Conservation (phyloP, 2,797 vertebrate species). For the Morus bassanus region DNA sequence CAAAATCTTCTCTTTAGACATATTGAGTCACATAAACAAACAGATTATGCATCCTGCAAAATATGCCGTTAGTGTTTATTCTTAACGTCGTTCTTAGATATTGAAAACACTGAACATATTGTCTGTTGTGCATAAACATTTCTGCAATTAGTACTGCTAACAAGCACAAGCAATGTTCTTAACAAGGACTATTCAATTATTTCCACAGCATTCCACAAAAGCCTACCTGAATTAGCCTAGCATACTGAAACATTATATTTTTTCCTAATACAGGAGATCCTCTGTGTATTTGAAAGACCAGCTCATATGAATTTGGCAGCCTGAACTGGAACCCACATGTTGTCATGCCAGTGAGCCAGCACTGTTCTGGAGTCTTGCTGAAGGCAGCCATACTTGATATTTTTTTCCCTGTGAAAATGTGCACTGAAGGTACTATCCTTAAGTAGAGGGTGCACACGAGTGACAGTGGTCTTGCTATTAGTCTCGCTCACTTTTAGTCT, state of each 20-base stretch:
- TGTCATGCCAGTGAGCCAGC: background rate
- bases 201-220: background rate
- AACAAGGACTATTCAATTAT: background rate
- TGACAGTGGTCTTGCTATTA: background rate
- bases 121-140: background rate
- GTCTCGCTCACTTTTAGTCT: background rate
- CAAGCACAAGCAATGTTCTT: background rate
- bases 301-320: background rate
- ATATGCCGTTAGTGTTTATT: slow-evolving; percentile 17
- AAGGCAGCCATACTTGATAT: background rate
- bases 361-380: background rate
- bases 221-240: background rate
- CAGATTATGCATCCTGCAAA: slow-evolving; percentile 25
- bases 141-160: slow-evolving; percentile 15
- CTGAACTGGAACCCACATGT: background rate
- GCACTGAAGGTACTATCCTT: background rate
- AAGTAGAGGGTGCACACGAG: background rate
- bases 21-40: slow-evolving; percentile 29
- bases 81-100: background rate
- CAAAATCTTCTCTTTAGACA: background rate
- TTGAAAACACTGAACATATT: background rate
- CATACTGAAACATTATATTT: background rate
- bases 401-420: background rate
- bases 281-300: background rate
- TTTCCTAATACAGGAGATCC: background rate